These are phyloP conservation scores for Cryptoleucopteryx plumbea DNA, from an alignment of 2,113 vertebrate genomes.

Conservation along the genomic window DNA sequence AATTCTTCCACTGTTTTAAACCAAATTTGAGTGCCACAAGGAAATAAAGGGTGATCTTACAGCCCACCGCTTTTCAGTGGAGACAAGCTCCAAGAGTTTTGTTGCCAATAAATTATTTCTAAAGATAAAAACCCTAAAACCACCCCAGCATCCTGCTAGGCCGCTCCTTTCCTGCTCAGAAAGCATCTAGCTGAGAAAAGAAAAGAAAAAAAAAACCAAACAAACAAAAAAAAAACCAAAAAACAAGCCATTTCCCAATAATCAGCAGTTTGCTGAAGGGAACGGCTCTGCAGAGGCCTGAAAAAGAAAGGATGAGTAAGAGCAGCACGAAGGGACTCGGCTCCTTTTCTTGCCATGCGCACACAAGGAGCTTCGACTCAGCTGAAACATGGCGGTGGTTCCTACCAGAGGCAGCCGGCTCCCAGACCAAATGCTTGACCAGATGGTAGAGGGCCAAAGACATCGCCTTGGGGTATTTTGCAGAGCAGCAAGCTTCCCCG, in stretches of 20 bases:
- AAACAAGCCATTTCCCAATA: neutral
- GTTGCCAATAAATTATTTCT: neutral
- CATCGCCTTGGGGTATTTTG: neutral
- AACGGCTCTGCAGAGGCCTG: neutral
- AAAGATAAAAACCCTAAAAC: neutral
- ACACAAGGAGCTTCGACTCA: neutral
- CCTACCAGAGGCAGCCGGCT: neutral
- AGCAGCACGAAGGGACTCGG: fast-evolving
- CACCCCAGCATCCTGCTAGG: fast-evolving
- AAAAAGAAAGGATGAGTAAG: neutral
- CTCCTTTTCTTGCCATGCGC: fast-evolving
- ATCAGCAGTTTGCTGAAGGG: neutral
- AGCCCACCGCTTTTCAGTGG: fast-evolving
- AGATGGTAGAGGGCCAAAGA: neutral
- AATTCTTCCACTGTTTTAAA: neutral
- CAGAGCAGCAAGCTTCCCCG: neutral
- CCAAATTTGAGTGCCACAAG: neutral
- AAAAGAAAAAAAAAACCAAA: neutral
- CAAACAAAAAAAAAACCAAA: too few species aligned
- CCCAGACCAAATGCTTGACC: fast-evolving
- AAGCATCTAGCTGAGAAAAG: neutral
- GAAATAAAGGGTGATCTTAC: neutral
- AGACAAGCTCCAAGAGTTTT: neutral
- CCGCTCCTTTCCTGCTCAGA: neutral
- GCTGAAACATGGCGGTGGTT: fast-evolving